phyloP scores from a whole-genome alignment of 2,113 vertebrate genomes.

The Myotis davidii region DNA sequence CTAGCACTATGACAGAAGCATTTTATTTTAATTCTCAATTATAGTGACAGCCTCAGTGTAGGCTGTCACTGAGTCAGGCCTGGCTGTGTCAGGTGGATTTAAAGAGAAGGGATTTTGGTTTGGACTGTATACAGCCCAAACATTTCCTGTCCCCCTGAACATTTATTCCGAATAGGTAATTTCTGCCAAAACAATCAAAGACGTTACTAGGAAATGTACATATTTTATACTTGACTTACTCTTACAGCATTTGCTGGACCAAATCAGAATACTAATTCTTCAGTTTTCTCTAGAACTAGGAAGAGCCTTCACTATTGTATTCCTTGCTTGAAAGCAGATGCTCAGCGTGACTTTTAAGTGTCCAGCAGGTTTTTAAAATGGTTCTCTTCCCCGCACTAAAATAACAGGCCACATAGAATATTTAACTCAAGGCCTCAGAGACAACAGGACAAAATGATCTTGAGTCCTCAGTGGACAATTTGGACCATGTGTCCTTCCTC shows the following conservation, averaged over 20 bases:
- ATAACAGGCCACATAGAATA: neutral
- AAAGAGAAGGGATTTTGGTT: neutral
- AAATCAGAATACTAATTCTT: constrained; percentile 17
- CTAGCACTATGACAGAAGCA: neutral
- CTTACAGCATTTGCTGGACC: neutral
- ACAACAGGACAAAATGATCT: neutral
- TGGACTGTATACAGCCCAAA: neutral
- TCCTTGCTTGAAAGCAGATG: constrained; percentile 17
- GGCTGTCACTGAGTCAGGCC: neutral
- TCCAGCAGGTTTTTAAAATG: neutral
- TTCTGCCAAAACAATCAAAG: neutral
- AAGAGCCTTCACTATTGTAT: neutral
- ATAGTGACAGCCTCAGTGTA: neutral
- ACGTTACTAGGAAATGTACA: neutral
- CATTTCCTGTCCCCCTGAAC: neutral
- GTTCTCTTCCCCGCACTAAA: neutral
- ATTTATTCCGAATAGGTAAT: neutral
- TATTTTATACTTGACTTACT: constrained; percentile 30
- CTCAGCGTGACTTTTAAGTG: neutral
- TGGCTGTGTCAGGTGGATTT: neutral
- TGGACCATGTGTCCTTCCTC: neutral
- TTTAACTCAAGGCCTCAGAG: neutral
- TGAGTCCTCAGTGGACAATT: neutral
- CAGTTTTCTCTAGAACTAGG: constrained; percentile 6
- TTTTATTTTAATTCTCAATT: constrained; percentile 13